These are phyloP conservation scores for Syngnathus acus DNA, from an alignment of 2,797 vertebrate genomes.

Conservation along the genomic window DNA sequence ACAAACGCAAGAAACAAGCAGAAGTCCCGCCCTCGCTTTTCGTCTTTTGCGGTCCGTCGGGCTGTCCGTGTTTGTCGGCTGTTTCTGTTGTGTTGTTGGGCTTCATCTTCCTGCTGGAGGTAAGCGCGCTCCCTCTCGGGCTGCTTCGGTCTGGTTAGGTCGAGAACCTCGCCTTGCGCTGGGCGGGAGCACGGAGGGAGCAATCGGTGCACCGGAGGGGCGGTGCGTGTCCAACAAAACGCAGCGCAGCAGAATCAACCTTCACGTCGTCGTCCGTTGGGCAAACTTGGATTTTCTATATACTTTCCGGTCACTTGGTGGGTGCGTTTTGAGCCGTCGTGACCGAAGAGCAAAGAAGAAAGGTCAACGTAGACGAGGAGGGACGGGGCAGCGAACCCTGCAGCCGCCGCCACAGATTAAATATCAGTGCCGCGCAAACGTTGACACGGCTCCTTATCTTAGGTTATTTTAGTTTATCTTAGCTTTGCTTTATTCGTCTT, in stretches of 20 bases:
- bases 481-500: neutral
- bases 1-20: neutral
- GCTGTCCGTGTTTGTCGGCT: neutral
- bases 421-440: neutral
- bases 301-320: neutral
- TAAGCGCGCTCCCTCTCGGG: slow-evolving; percentile 10
- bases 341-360: neutral
- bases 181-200: neutral
- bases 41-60: slow-evolving; percentile 12
- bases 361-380: neutral
- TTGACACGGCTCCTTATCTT: too few relatives aligned
- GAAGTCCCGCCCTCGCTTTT: slow-evolving; percentile 29
- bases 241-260: neutral
- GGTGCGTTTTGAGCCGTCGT: neutral
- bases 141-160: neutral
- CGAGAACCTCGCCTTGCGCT: too few relatives aligned
- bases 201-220: slow-evolving; percentile 15
- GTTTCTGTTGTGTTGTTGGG: neutral
- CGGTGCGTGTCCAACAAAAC: slow-evolving; percentile 15
- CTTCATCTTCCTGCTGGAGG: slow-evolving; percentile 22
- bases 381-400: neutral
- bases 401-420: neutral
- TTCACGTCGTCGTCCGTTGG: neutral
- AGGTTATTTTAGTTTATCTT: neutral
- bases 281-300: neutral